Evolutionary conservation across 2,113 vertebrate species (phyloP).

Genomic region (Nesogale talazaci): DNA sequence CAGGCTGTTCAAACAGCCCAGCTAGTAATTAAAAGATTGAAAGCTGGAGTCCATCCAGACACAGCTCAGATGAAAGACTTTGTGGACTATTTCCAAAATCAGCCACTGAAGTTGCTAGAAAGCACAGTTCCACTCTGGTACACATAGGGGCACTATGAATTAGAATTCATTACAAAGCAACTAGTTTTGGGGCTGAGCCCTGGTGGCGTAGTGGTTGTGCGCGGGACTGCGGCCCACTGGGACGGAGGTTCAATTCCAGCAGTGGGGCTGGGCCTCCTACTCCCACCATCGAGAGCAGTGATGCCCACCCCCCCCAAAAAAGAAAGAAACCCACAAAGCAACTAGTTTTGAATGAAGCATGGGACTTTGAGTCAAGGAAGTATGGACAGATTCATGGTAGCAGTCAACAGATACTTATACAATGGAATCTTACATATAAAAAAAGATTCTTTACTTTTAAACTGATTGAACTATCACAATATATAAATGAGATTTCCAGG

Average conservation of each 20-base stretch:
- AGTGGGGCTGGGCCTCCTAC: no score
- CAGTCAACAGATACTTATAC: not conserved
- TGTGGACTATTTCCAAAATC: not conserved
- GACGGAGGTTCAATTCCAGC: no score
- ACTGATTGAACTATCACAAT: conserved; percentile 36
- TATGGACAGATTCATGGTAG: not conserved
- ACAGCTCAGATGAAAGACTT: not conserved
- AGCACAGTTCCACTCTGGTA: not conserved
- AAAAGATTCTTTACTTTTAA: conserved; percentile 38
- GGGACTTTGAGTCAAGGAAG: not conserved
- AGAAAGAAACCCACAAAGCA: no score
- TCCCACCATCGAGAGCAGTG: no score
- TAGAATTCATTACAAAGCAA: not conserved
- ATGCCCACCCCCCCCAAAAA: no score
- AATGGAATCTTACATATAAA: conserved; percentile 34
- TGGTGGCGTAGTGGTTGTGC: no score
- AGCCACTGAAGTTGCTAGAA: not conserved
- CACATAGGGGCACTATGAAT: not conserved
- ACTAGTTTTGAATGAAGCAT: not conserved
- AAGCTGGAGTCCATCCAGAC: not conserved
- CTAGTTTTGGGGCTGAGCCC: no score
- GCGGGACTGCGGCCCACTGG: no score
- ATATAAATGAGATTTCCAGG: conserved; percentile 39
- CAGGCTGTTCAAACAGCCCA: not conserved
- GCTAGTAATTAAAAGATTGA: not conserved